Percentiles rank a stretch among this genome's conserved stretches.
phyloP scores from a whole-genome alignment of 2,888 invertebrate genomes.

The Agonopterix alstromeriana region DNA sequence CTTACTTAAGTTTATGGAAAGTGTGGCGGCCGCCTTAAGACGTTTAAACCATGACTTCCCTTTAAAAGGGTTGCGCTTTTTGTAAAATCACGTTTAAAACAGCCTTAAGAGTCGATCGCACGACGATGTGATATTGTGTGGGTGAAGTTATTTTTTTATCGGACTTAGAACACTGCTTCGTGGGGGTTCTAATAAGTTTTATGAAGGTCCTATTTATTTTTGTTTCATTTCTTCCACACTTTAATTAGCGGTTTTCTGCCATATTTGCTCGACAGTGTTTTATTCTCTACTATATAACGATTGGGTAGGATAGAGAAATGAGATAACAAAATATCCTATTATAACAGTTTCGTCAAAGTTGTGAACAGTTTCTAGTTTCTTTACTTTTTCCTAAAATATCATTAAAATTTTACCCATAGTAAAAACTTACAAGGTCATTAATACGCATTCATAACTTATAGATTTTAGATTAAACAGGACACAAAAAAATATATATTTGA shows the following conservation, averaged over 20 bases:
- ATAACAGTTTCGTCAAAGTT: too few relatives aligned
- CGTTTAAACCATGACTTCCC: slow-evolving; percentile 64
- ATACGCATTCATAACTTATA: background rate
- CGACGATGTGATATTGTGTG: slow-evolving; percentile 49
- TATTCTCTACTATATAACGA: background rate
- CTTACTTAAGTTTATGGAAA: slow-evolving; percentile 71
- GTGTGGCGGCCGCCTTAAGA: slow-evolving; percentile 60
- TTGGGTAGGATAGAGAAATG: too few relatives aligned
- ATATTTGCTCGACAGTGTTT: slow-evolving; percentile 29
- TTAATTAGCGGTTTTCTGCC: slow-evolving; percentile 63
- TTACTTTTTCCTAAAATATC: too few relatives aligned
- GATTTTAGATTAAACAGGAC: background rate
- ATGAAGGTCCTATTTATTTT: slow-evolving; percentile 43
- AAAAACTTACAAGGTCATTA: too few relatives aligned
- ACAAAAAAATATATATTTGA: slow-evolving; percentile 1
- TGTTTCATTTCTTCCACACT: slow-evolving; percentile 54
- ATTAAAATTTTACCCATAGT: too few relatives aligned
- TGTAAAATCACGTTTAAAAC: slow-evolving; percentile 61
- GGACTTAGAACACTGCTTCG: slow-evolving; percentile 40
- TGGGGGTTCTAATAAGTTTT: slow-evolving; percentile 67
- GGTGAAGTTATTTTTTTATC: slow-evolving; percentile 46
- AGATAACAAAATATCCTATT: too few relatives aligned
- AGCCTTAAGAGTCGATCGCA: slow-evolving; percentile 50
- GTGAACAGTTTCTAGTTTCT: too few relatives aligned
- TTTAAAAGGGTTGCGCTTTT: slow-evolving; percentile 72